Conservation (phyloP, 2,113 vertebrate species). For the Tragulus kanchil region DNA sequence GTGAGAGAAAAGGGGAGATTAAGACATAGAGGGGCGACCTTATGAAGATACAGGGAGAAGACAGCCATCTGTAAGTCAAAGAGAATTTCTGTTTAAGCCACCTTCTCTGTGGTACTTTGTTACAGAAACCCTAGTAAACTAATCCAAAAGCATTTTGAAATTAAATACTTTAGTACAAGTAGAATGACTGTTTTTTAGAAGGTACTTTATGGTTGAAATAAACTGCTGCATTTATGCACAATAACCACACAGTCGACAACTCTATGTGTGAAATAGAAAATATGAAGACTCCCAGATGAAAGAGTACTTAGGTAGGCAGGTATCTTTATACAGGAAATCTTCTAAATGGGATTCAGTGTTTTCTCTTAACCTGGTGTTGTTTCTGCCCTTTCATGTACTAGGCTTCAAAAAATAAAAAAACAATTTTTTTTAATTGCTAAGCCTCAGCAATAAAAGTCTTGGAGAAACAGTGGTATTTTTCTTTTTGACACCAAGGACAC, state of each 20-base stretch:
- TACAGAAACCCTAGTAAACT: background rate
- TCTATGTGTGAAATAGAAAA: slow-evolving; percentile 9
- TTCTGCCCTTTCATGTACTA: slow-evolving; percentile 7
- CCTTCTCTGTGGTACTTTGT: background rate
- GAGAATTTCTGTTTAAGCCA: background rate
- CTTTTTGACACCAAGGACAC: background rate
- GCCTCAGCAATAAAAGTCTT: slow-evolving; percentile 10
- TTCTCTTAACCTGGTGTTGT: slow-evolving; percentile 24
- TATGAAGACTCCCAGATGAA: slow-evolving; percentile 36
- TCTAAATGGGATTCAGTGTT: background rate
- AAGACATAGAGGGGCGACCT: background rate
- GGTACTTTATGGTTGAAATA: slow-evolving; percentile 48
- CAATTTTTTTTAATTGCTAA: background rate
- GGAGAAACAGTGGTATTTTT: background rate
- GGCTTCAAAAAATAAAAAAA: background rate
- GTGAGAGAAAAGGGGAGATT: background rate
- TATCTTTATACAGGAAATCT: slow-evolving; percentile 17
- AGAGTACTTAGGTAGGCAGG: background rate
- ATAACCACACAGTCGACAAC: background rate
- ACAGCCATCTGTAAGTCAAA: background rate
- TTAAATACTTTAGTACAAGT: slow-evolving; percentile 28
- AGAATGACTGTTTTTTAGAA: slow-evolving; percentile 37
- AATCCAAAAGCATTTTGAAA: background rate
- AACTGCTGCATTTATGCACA: background rate
- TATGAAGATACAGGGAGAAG: background rate